Evolutionary conservation across 2,888 invertebrate species (phyloP).

Genomic region (Augochlorella aurata): DNA sequence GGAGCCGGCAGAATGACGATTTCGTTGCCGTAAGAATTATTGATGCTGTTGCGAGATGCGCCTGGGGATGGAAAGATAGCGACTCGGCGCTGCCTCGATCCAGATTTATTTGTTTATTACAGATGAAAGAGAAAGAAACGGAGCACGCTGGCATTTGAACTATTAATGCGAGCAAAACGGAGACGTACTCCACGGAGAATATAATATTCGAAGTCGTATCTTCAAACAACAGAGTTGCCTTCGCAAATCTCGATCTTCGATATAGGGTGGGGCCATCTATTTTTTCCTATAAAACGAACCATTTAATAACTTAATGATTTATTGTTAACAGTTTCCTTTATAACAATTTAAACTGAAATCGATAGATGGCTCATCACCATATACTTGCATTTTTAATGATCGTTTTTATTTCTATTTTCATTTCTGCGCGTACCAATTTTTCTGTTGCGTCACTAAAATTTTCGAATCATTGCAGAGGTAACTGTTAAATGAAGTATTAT

Average conservation of each 20-base stretch:
- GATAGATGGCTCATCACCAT: no score
- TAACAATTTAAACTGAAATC: no score
- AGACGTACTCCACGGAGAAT: neutral
- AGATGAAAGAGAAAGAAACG: neutral
- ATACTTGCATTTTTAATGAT: no score
- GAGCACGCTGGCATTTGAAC: neutral
- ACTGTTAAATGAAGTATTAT: no score
- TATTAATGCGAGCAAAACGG: neutral
- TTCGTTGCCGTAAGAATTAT: conserved; percentile 6
- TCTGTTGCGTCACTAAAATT: no score
- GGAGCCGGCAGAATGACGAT: conserved; percentile 14
- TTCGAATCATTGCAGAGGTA: no score
- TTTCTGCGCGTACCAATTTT: no score
- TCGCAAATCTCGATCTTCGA: neutral
- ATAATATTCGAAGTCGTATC: neutral
- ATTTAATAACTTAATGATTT: no score
- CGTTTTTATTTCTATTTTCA: no score
- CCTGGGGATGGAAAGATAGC: neutral
- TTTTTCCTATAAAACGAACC: no score
- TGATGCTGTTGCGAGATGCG: conserved; percentile 1
- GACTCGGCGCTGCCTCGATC: neutral
- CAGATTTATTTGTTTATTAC: conserved; percentile 11
- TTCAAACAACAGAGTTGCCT: neutral
- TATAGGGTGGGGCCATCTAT: no score
- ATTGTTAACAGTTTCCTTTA: no score